phyloP scores from a whole-genome alignment of 2,888 invertebrate species.

The Diaprepes abbreviatus region DNA sequence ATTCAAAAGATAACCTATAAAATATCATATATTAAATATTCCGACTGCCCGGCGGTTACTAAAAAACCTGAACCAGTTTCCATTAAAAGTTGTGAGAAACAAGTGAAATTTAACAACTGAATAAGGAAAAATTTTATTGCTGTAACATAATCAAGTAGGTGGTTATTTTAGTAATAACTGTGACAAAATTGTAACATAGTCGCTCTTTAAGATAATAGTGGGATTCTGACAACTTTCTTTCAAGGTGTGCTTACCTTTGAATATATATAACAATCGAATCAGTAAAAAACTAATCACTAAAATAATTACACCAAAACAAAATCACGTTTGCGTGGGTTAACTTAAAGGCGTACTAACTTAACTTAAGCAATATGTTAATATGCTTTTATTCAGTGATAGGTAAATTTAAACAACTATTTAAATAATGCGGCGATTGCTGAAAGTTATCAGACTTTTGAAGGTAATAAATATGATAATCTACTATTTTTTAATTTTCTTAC shows the following conservation, averaged over 20 bases:
- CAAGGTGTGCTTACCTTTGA: not conserved
- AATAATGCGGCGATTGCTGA: not conserved
- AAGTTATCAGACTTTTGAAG: too few relatives aligned
- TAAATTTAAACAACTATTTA: not conserved
- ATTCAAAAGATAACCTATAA: constrained; percentile 9
- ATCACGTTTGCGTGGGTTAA: not conserved
- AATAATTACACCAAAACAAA: not conserved
- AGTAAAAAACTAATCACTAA: not conserved
- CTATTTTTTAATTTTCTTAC: too few relatives aligned
- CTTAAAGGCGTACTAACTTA: not conserved
- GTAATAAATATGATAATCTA: too few relatives aligned
- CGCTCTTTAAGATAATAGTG: not conserved
- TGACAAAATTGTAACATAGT: not conserved
- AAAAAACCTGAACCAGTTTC: not conserved
- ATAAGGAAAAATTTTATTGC: not conserved
- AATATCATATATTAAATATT: not conserved
- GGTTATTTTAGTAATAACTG: not conserved
- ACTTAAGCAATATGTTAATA: not conserved
- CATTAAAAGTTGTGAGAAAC: constrained; percentile 2
- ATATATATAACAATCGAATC: not conserved
- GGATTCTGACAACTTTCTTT: not conserved
- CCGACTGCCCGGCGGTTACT: not conserved
- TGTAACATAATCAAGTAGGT: not conserved
- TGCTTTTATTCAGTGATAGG: too few relatives aligned
- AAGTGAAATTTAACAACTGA: constrained; percentile 2